These are phyloP conservation scores for Rhagonycha fulva DNA, from an alignment of 2,888 invertebrate species.

Conservation along the genomic window DNA sequence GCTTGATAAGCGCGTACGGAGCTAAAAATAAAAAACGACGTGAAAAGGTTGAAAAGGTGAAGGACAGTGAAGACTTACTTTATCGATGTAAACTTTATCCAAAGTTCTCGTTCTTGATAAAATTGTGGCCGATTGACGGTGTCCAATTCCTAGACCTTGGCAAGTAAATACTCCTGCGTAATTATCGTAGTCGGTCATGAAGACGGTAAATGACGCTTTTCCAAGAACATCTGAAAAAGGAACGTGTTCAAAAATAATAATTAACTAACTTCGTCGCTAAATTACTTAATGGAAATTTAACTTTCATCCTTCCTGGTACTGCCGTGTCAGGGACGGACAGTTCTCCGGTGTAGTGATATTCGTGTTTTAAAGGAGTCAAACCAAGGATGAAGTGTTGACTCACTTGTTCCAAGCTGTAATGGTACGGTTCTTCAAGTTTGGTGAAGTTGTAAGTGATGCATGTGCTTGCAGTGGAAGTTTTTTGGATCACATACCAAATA, in stretches of 20 bases:
- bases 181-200: slow-evolving; percentile 73
- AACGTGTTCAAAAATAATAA: slow-evolving; percentile 1
- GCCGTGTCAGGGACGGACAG: slow-evolving; percentile 67
- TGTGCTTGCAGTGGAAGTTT: slow-evolving; percentile 79
- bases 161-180: slow-evolving; percentile 82
- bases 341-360: slow-evolving; percentile 77
- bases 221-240: slow-evolving; percentile 69
- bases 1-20: slow-evolving; percentile 65
- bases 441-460: slow-evolving; percentile 83
- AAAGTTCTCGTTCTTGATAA: slow-evolving; percentile 74
- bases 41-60: background rate
- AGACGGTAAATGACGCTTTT: slow-evolving; percentile 72
- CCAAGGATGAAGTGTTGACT: slow-evolving; percentile 72
- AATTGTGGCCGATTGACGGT: slow-evolving; percentile 80
- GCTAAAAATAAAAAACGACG: slow-evolving; percentile 49
- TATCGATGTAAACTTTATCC: slow-evolving; percentile 71
- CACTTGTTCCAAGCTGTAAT: slow-evolving; percentile 71
- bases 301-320: slow-evolving; percentile 73
- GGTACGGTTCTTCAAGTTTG: slow-evolving; percentile 67
- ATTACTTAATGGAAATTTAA: slow-evolving; percentile 81
- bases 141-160: slow-evolving; percentile 74
- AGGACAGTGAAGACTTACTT: slow-evolving; percentile 57
- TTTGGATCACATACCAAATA: slow-evolving; percentile 81
- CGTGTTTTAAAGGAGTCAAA: slow-evolving; percentile 76
- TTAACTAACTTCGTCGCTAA: slow-evolving; percentile 35